Evolutionary conservation across 2,797 vertebrate species (phyloP).

Genomic region (Cynodonichthys magdalenae): DNA sequence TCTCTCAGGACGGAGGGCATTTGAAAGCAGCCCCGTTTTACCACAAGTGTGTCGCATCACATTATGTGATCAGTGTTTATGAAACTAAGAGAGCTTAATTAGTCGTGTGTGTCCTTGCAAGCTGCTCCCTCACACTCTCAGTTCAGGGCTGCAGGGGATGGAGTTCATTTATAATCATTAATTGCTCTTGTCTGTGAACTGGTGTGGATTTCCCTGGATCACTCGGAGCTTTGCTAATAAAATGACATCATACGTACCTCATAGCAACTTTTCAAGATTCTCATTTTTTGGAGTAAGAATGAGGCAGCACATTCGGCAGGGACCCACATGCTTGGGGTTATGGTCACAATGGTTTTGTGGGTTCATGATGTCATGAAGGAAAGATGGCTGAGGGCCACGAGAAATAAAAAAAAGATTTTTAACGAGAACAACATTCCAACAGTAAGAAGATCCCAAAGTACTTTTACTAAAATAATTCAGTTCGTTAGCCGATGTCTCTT

Average conservation of each 20-base stretch:
- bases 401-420: constrained; percentile 37
- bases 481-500: constrained; percentile 14
- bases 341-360: constrained; percentile 60
- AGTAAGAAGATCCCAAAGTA: constrained; percentile 28
- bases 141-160: constrained; percentile 25
- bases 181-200: constrained; percentile 44
- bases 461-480: constrained; percentile 35
- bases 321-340: constrained; percentile 61
- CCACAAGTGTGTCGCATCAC: constrained; percentile 37
- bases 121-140: constrained; percentile 33
- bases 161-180: constrained; percentile 45
- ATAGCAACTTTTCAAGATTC: constrained; percentile 16
- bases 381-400: constrained; percentile 66
- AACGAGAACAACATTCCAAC: constrained; percentile 63
- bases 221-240: constrained; percentile 43
- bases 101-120: constrained; percentile 40
- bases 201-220: constrained; percentile 50
- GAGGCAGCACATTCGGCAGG: constrained; percentile 41
- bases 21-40: constrained; percentile 25
- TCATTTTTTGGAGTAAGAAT: constrained; percentile 12
- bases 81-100: constrained; percentile 46
- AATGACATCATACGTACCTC: constrained; percentile 69
- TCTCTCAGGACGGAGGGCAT: constrained; percentile 42
- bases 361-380: constrained; percentile 66
- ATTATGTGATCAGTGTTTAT: constrained; percentile 44